These are phyloP conservation scores for Dolichomitus sp. DNA, from an alignment of 2,888 invertebrate genomes.

Conservation along the genomic window DNA sequence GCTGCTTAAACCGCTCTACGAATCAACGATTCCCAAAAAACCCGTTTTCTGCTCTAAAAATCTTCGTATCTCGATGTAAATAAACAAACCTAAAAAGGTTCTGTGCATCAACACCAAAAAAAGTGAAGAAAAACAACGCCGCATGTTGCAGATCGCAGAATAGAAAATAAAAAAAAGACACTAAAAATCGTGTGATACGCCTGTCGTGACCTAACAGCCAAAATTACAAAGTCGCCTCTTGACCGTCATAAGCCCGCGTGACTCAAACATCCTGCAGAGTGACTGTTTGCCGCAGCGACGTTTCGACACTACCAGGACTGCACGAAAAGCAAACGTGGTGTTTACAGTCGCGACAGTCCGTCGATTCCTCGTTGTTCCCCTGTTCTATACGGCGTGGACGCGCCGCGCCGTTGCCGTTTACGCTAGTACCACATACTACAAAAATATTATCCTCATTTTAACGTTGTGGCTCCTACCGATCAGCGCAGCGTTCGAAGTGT, in stretches of 20 bases:
- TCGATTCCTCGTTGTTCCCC: slow-evolving; percentile 43
- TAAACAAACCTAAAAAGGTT: no score
- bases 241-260: no score
- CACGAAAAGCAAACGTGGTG: neutral
- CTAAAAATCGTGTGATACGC: no score
- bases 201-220: no score
- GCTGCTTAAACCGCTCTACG: neutral
- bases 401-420: slow-evolving; percentile 28
- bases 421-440: neutral
- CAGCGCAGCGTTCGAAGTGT: slow-evolving; percentile 9
- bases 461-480: slow-evolving; percentile 59
- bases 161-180: no score
- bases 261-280: neutral
- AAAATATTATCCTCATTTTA: neutral
- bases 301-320: neutral
- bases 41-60: no score
- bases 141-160: no score
- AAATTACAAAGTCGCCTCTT: neutral
- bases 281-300: neutral
- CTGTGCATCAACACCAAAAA: no score
- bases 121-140: no score
- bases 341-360: slow-evolving; percentile 37
- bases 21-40: no score
- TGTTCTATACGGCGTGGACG: slow-evolving; percentile 40
- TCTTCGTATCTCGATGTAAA: no score